Conservation (phyloP, 2,888 invertebrate genomes). For the Sinhomidia bicolor region DNA sequence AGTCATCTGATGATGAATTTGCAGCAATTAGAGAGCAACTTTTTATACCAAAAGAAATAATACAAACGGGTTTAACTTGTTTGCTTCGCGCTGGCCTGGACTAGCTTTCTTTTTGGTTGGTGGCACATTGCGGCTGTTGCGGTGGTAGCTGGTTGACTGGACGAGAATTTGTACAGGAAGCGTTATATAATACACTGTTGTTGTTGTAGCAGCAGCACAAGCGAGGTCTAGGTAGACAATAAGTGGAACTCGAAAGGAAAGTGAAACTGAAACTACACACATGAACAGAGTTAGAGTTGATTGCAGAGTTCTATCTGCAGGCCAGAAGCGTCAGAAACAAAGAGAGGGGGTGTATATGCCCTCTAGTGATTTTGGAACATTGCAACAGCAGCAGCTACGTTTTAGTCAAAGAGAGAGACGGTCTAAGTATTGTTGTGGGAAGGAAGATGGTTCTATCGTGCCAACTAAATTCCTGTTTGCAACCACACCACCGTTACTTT, state of each 20-base stretch:
- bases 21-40: not conserved
- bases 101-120: constrained; percentile 1
- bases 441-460: constrained; percentile 2
- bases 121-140: not conserved
- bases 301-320: too few relatives aligned
- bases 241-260: too few relatives aligned
- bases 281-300: too few relatives aligned
- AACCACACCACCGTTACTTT: constrained; percentile 17
- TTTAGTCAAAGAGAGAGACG: not conserved
- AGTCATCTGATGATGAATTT: constrained; percentile 12
- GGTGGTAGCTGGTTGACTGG: too few relatives aligned
- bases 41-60: not conserved
- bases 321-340: constrained; percentile 4
- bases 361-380: not conserved
- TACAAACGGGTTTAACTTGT: not conserved
- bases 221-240: too few relatives aligned
- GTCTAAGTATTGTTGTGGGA: not conserved
- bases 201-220: too few relatives aligned
- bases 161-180: too few relatives aligned
- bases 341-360: not conserved
- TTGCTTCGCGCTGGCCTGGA: not conserved
- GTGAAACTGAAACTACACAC: too few relatives aligned
- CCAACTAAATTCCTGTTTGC: not conserved
- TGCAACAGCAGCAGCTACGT: not conserved
- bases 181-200: too few relatives aligned